Evolutionary conservation across 2,113 vertebrate species (phyloP), one percentile per base, ranked within the genome.

Genomic region (Anoplopoma fimbria): DNA sequence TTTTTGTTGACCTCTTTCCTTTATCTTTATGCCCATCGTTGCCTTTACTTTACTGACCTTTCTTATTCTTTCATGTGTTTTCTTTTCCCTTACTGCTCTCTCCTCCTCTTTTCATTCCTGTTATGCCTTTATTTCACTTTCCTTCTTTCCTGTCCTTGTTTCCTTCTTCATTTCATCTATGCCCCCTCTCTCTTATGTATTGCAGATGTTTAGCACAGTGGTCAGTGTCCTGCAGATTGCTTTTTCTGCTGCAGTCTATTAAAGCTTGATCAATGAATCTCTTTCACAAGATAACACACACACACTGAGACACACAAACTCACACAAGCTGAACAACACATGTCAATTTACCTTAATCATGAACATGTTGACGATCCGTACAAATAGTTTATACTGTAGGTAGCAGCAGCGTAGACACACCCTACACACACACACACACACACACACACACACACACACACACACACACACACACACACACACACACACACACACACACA

Each of bases 161-260:
- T 58, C 8, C 5, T 6, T 55, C 33, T 29, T 58, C 17, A 42
- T 9, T 3, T 34, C 38, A 23, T 15, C 34, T 14, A 9, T 1
- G 17, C 27, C n/a, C 9, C n/a, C 19, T 40, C 31, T 23, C 14
- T 64, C 29, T 29, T 40, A 38, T 62, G 3, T 78, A 34, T 69
- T 76, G 55, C 80, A 83, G 71, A 82, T 65, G 40, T 81, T 69
- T 19, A 77, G 58, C n/a, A 8, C 27, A 25, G 63, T 29, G 23
- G 62, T 74, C 55, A 61, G 47, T 55, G 25, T 33, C 0, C 1
- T 40, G 40, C 69, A 51, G 34, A 68, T 33, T 77, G 33, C 45
- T 25, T 53, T 31, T 53, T 31, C 58, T 69, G 53, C 38, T 77
- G 71, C 53, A 68, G 58, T 78, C 49, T 36, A 19, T 83, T 77